A percentile compares a stretch with the other conserved stretches of the same genome.
Evolutionary conservation across 2,888 invertebrate species (phyloP).

Genomic region (Amiota minor): DNA sequence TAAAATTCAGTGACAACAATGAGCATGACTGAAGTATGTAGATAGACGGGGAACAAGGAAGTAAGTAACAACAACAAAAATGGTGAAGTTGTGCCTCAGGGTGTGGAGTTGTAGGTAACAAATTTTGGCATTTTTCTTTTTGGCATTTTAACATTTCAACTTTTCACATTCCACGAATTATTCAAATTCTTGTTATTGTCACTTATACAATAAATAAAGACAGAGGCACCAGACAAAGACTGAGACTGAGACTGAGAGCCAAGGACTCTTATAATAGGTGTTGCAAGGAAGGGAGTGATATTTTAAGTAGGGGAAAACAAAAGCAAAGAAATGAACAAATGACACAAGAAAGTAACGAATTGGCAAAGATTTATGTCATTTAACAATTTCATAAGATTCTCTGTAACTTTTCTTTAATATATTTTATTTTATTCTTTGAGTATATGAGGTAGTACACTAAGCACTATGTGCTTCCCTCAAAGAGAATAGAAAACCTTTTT

Average conservation of each 20-base stretch:
- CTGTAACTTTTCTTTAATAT: neutral
- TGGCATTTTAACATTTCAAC: conserved; percentile 65
- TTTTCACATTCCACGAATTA: conserved; percentile 66
- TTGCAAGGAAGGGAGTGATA: conserved; percentile 28
- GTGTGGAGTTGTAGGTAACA: neutral
- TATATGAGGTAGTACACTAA: too few relatives aligned
- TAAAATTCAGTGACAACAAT: too few relatives aligned
- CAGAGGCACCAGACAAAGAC: conserved; percentile 36
- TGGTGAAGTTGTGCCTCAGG: neutral
- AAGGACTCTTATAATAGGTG: conserved; percentile 13
- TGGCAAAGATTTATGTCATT: conserved; percentile 58
- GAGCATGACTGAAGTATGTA: too few relatives aligned
- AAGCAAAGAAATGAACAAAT: conserved; percentile 17
- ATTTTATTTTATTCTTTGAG: conserved; percentile 14
- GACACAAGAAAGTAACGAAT: conserved; percentile 41
- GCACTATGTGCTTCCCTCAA: too few relatives aligned
- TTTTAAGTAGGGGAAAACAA: conserved; percentile 40
- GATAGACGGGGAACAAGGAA: too few relatives aligned
- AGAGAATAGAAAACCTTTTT: too few relatives aligned
- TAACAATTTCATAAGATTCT: conserved; percentile 26
- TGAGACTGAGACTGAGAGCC: neutral
- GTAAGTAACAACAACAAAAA: too few relatives aligned
- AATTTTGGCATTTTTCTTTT: conserved; percentile 37
- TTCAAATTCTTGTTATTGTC: conserved; percentile 68
- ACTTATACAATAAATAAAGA: conserved; percentile 22